Conservation (phyloP, 2,888 invertebrate genomes). For the Thera britannica region DNA sequence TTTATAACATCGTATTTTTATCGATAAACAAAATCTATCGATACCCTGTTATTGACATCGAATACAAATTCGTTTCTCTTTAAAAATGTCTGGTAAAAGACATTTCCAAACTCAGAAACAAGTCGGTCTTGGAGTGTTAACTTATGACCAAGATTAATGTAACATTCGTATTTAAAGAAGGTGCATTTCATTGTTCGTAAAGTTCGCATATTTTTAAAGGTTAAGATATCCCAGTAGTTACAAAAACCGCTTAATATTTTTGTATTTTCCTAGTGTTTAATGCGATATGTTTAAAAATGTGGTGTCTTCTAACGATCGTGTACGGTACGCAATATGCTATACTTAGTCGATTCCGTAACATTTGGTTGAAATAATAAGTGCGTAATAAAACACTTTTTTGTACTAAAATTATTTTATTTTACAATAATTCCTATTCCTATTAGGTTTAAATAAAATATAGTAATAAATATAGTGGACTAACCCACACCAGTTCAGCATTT, state of each 20-base stretch:
- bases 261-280: slow-evolving; percentile 83
- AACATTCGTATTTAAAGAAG: slow-evolving; percentile 59
- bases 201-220: slow-evolving; percentile 56
- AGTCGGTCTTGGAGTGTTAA: slow-evolving; percentile 76
- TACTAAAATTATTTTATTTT: slow-evolving; percentile 65
- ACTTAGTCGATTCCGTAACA: slow-evolving; percentile 76
- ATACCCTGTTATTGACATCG: neutral
- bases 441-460: neutral
- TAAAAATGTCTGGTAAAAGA: slow-evolving; percentile 8
- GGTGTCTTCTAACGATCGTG: slow-evolving; percentile 80
- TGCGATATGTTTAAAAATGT: slow-evolving; percentile 50
- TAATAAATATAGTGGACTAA: too few relatives aligned
- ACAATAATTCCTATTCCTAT: slow-evolving; percentile 27
- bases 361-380: slow-evolving; percentile 85
- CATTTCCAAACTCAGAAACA: slow-evolving; percentile 39
- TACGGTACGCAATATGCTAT: slow-evolving; percentile 83
- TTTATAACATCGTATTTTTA: slow-evolving; percentile 6
- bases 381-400: slow-evolving; percentile 85
- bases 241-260: slow-evolving; percentile 82
- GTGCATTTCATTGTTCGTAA: slow-evolving; percentile 72
- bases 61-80: neutral
- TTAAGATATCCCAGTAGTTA: slow-evolving; percentile 71
- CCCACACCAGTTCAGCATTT: too few relatives aligned
- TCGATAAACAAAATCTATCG: slow-evolving; percentile 5
- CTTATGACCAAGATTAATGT: slow-evolving; percentile 62